A percentile compares a stretch with the other conserved stretches of the same genome.
phyloP scores from a whole-genome alignment of 2,797 vertebrate species.

The Onychomys arenicola region DNA sequence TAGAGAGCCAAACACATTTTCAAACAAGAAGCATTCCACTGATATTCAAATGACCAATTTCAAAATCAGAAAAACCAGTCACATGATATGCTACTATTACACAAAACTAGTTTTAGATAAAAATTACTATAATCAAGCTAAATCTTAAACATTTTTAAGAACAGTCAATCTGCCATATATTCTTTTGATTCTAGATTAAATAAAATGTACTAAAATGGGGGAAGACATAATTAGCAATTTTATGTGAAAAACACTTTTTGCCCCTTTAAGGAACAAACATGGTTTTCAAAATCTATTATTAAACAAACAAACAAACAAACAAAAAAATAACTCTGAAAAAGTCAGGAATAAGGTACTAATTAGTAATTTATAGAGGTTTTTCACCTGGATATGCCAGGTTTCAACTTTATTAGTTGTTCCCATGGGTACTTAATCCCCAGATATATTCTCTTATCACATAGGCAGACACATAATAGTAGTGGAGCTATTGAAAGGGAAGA shows the following conservation, averaged over 20 bases:
- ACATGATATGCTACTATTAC: not conserved
- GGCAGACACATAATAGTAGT: not conserved
- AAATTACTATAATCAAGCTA: not conserved
- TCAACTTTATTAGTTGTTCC: conserved; percentile 5
- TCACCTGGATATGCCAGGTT: not conserved
- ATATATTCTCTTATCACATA: not conserved
- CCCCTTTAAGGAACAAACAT: not conserved
- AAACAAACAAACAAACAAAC: too few species aligned
- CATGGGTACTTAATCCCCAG: conserved; percentile 27
- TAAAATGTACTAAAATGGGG: conserved; percentile 2
- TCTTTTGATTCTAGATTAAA: conserved; percentile 38
- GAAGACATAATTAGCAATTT: conserved; percentile 32
- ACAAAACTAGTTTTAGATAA: conserved; percentile 17
- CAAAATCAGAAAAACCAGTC: not conserved
- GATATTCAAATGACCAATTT: not conserved
- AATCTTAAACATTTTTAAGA: conserved; percentile 35
- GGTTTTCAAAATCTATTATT: conserved; percentile 10
- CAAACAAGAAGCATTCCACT: not conserved
- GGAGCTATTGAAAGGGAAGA: conserved; percentile 25
- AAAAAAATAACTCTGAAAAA: conserved; percentile 57
- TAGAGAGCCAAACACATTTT: not conserved
- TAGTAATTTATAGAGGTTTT: not conserved
- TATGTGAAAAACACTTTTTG: not conserved
- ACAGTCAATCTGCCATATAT: not conserved
- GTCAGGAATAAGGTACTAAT: not conserved